These are phyloP conservation scores for Plectus sambesii DNA, from an alignment of 1,140 invertebrate species.

Conservation along the genomic window DNA sequence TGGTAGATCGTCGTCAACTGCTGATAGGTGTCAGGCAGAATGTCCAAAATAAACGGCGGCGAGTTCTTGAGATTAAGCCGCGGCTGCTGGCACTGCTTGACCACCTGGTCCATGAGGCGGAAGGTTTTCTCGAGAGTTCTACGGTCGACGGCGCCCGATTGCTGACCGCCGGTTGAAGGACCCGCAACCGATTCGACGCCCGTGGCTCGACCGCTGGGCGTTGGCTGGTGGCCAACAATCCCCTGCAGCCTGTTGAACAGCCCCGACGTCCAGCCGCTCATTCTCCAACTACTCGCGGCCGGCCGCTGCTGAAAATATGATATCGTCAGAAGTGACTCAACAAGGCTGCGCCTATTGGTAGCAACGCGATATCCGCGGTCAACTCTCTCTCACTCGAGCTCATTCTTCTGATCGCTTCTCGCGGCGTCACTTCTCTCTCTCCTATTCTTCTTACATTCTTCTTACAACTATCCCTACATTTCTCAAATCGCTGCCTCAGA, in stretches of 20 bases:
- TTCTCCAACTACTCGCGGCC: no score
- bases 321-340: no score
- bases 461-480: no score
- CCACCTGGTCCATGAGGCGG: slow-evolving; percentile 37
- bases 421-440: no score
- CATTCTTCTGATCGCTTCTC: no score
- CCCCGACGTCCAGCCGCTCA: slow-evolving; percentile 14
- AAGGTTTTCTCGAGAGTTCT: slow-evolving; percentile 33
- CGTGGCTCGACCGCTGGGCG: neutral
- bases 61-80: slow-evolving; percentile 99
- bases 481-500: no score
- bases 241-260: slow-evolving; percentile 15
- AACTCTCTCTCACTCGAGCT: no score
- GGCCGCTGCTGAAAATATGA: no score
- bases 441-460: no score
- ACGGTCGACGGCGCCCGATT: slow-evolving; percentile 20
- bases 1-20: slow-evolving; percentile 83
- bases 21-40: slow-evolving; percentile 96
- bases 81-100: slow-evolving; percentile 94
- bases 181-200: slow-evolving; percentile 1
- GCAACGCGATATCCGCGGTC: no score
- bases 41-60: slow-evolving; percentile 97
- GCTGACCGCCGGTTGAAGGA: neutral
- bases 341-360: no score
- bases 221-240: slow-evolving; percentile 6